phyloP scores from a whole-genome alignment of 2,888 invertebrate genomes.

The Kuschelorhynchus macadamiae region DNA sequence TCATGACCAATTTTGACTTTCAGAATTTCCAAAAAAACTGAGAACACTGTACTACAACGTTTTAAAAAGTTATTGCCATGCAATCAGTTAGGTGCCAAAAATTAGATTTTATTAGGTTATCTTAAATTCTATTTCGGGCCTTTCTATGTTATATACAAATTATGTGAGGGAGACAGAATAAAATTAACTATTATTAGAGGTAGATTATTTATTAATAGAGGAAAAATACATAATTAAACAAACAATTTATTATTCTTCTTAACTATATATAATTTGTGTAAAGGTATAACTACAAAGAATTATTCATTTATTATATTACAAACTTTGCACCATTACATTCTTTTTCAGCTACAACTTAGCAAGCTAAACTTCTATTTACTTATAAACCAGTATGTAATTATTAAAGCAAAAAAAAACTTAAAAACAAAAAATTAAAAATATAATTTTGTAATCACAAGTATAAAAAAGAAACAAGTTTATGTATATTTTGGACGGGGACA shows the following conservation, averaged over 20 bases:
- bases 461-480: slow-evolving; percentile 1
- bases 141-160: no score
- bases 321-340: slow-evolving; percentile 61
- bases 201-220: slow-evolving; percentile 70
- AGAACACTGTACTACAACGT: no score
- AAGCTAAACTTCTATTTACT: slow-evolving; percentile 3
- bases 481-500: not conserved
- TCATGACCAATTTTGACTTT: no score
- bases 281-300: slow-evolving; percentile 20
- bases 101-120: no score
- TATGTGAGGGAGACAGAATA: not conserved
- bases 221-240: slow-evolving; percentile 63
- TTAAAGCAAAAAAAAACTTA: slow-evolving; percentile 50
- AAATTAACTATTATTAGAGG: slow-evolving; percentile 65
- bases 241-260: slow-evolving; percentile 60
- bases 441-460: slow-evolving; percentile 50
- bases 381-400: slow-evolving; percentile 37
- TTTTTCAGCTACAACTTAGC: slow-evolving; percentile 40
- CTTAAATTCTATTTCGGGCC: no score
- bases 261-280: slow-evolving; percentile 27
- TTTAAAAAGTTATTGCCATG: no score
- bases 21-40: no score
- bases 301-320: slow-evolving; percentile 54
- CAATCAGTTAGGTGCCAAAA: no score
- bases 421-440: slow-evolving; percentile 4